Percentiles rank a stretch among this genome's conserved stretches.
Conservation (phyloP, 1,140 invertebrate genomes). For the Polyergus mexicanus region DNA sequence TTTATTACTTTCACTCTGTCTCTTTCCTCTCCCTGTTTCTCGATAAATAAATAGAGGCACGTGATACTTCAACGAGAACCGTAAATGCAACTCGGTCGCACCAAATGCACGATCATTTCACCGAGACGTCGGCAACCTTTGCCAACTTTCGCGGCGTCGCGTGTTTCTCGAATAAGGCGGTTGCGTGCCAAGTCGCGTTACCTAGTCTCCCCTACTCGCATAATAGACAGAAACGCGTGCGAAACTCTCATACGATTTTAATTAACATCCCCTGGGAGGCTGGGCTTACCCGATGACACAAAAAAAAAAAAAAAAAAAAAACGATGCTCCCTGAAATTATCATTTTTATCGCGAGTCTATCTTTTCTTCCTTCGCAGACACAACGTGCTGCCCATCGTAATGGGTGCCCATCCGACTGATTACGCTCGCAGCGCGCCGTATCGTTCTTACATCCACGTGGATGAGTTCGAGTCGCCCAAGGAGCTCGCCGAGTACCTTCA, state of each 20-base stretch:
- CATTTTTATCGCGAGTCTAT: slow-evolving; percentile 36
- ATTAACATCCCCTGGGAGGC: neutral
- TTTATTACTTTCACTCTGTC: neutral
- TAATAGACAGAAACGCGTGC: neutral
- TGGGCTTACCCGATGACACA: too few species aligned
- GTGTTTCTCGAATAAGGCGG: slow-evolving; percentile 27
- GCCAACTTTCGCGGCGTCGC: slow-evolving; percentile 18
- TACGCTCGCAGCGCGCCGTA: slow-evolving; percentile 95
- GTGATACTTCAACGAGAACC: neutral
- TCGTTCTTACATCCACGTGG: slow-evolving; percentile 97
- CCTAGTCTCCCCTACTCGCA: slow-evolving; percentile 10
- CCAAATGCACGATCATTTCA: slow-evolving; percentile 40
- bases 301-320: too few species aligned
- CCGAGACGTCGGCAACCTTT: slow-evolving; percentile 32
- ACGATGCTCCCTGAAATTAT: slow-evolving; percentile 9
- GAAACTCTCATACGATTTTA: neutral
- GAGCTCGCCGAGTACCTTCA: slow-evolving; percentile 95
- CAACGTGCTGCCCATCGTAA: slow-evolving; percentile 96
- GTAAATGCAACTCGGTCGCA: slow-evolving; percentile 11
- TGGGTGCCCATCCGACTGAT: slow-evolving; percentile 97
- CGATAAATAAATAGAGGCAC: neutral
- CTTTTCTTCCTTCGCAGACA: slow-evolving; percentile 88
- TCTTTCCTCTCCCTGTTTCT: neutral
- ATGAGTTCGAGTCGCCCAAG: slow-evolving; percentile 95
- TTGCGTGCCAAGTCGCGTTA: slow-evolving; percentile 49